Conservation (phyloP, 1,140 invertebrate species). For the Drosophila nasuta region DNA sequence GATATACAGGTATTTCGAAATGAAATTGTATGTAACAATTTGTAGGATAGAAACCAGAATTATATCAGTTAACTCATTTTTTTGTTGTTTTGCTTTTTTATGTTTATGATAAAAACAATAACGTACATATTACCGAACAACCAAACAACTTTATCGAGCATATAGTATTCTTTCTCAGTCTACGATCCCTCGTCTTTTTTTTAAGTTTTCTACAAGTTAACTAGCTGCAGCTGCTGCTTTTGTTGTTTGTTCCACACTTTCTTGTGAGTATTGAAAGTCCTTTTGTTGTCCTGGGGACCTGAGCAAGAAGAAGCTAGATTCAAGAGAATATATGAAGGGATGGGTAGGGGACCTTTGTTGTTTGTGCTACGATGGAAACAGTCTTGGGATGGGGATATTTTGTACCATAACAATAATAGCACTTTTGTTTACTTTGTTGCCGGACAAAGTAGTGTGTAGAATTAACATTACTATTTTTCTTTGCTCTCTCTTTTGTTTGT, state of each 20-base stretch:
- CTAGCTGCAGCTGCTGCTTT: no score
- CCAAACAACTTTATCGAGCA: slow-evolving; percentile 7
- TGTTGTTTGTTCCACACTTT: neutral
- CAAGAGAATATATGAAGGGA: neutral
- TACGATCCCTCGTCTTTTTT: neutral
- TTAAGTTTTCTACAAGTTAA: neutral
- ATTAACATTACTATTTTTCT: slow-evolving; percentile 17
- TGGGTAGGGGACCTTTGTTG: no score
- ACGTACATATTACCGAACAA: slow-evolving; percentile 6
- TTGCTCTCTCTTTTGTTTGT: neutral
- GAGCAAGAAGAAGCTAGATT: slow-evolving; percentile 10
- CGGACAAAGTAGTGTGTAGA: slow-evolving; percentile 26
- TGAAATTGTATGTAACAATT: neutral
- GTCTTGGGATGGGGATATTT: slow-evolving; percentile 23
- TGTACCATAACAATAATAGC: slow-evolving; percentile 37
- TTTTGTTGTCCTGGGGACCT: neutral
- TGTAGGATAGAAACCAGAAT: neutral
- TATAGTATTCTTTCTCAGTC: slow-evolving; percentile 4
- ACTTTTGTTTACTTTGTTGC: slow-evolving; percentile 42
- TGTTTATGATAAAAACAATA: slow-evolving; percentile 1
- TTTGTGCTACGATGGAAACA: slow-evolving; percentile 39
- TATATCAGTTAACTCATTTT: neutral
- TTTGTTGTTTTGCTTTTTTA: no score
- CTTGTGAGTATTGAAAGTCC: slow-evolving; percentile 2
- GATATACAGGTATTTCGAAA: slow-evolving; percentile 1